Percentiles rank a stretch among this genome's conserved stretches.
Conservation (phyloP, 2,797 vertebrate species). For the Linurgus olivaceus region DNA sequence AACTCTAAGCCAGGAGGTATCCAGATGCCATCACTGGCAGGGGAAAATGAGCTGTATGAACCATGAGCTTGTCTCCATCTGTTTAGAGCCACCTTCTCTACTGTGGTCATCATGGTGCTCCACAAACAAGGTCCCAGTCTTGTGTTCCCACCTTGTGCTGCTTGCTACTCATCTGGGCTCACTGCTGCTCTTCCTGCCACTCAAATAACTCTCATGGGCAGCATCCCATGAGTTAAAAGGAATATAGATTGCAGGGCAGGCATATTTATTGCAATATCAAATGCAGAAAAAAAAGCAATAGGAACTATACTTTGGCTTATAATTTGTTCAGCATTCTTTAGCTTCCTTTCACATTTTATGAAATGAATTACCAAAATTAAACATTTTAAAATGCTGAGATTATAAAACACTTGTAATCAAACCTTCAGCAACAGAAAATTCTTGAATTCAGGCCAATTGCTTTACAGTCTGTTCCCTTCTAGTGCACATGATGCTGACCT, state of each 20-base stretch:
- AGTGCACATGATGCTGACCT: background rate
- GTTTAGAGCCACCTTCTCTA: background rate
- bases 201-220: background rate
- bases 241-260: background rate
- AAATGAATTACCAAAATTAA: constrained; percentile 16
- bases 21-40: background rate
- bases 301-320: background rate
- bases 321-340: background rate
- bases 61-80: background rate
- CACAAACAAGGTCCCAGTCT: background rate
- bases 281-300: background rate
- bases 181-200: background rate
- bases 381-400: constrained; percentile 18
- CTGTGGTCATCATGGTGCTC: background rate
- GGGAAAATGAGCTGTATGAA: background rate
- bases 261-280: background rate
- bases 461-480: background rate
- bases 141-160: fast-evolving
- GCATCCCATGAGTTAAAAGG: background rate
- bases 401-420: background rate
- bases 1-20: background rate
- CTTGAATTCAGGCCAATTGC: background rate
- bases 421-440: background rate
- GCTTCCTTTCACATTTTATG: constrained; percentile 7
- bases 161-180: fast-evolving